Evolutionary conservation across 2,888 invertebrate genomes (phyloP).

Genomic region (Cephus pygmeus): DNA sequence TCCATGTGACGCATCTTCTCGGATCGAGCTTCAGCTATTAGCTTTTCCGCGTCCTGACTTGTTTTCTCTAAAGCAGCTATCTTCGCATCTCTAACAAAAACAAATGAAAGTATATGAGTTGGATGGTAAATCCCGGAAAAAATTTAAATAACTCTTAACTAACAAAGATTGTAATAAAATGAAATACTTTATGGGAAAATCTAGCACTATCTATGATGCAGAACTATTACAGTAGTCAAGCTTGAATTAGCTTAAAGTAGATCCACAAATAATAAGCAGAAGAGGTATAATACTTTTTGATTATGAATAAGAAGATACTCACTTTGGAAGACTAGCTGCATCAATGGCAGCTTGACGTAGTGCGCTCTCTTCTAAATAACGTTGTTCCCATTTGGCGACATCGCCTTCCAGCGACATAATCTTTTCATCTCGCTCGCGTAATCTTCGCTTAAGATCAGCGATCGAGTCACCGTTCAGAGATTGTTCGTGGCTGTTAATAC

Average conservation of each 20-base stretch:
- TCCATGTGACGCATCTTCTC: slow-evolving; percentile 92
- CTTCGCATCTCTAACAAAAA: slow-evolving; percentile 77
- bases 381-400: slow-evolving; percentile 87
- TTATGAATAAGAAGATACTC: slow-evolving; percentile 19
- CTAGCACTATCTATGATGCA: neutral
- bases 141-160: neutral
- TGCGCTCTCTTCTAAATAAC: slow-evolving; percentile 84
- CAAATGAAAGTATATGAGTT: neutral
- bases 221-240: neutral
- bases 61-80: slow-evolving; percentile 86
- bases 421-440: slow-evolving; percentile 77
- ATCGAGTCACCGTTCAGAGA: slow-evolving; percentile 69
- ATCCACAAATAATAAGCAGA: neutral
- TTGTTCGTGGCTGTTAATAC: slow-evolving; percentile 60
- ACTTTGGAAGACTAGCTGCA: slow-evolving; percentile 72
- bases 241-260: neutral
- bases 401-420: slow-evolving; percentile 82
- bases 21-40: slow-evolving; percentile 86
- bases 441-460: slow-evolving; percentile 73
- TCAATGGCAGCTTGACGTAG: slow-evolving; percentile 84
- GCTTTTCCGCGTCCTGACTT: slow-evolving; percentile 84
- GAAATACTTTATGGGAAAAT: neutral
- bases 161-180: neutral
- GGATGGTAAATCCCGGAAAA: neutral
- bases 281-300: neutral